Conservation (phyloP, 2,888 invertebrate genomes). For the Actias luna region DNA sequence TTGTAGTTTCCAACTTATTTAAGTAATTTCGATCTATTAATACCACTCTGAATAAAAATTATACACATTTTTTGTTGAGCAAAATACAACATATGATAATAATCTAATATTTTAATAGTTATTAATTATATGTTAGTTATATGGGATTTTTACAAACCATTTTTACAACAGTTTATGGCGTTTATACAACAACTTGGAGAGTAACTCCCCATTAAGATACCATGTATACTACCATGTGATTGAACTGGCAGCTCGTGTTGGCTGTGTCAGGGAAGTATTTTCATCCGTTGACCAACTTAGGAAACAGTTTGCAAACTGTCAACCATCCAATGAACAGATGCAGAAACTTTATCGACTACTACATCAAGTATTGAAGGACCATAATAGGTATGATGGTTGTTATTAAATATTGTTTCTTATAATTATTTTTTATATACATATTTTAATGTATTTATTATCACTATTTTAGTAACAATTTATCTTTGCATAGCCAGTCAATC, state of each 20-base stretch:
- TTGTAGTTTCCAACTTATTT: too few species aligned
- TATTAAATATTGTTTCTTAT: constrained; percentile 8
- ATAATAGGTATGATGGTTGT: constrained; percentile 84
- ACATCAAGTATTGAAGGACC: constrained; percentile 94
- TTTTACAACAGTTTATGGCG: constrained; percentile 87
- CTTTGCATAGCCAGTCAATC: too few species aligned
- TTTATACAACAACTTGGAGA: constrained; percentile 94
- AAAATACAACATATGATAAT: too few species aligned
- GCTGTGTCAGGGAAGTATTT: constrained; percentile 92
- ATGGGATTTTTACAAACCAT: neutral
- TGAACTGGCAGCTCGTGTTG: constrained; percentile 93
- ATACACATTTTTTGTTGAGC: too few species aligned
- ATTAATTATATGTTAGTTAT: too few species aligned
- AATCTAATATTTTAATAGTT: too few species aligned
- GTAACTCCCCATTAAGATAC: constrained; percentile 91
- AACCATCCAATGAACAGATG: constrained; percentile 93
- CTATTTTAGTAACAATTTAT: neutral
- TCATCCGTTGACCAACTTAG: constrained; percentile 91
- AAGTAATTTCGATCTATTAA: too few species aligned
- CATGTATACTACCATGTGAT: constrained; percentile 96
- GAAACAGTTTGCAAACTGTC: constrained; percentile 89
- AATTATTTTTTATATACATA: neutral
- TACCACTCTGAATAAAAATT: too few species aligned
- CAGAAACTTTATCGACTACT: constrained; percentile 94
- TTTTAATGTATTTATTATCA: neutral